Percentiles rank a stretch among this genome's conserved stretches.
phyloP scores from a whole-genome alignment of 2,797 vertebrate genomes.

The Florisuga fusca region DNA sequence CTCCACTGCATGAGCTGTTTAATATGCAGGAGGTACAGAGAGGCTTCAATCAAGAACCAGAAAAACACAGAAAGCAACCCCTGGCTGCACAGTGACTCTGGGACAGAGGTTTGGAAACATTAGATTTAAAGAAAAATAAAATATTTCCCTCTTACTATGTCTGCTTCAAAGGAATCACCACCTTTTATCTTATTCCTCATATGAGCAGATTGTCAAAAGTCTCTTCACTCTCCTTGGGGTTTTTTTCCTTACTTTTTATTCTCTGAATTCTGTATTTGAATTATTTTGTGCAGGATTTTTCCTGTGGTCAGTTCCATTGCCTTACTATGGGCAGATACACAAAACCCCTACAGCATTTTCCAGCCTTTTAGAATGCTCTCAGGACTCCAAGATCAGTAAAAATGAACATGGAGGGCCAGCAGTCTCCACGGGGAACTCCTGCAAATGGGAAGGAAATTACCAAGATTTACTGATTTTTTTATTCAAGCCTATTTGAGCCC shows the following conservation, averaged over 20 bases:
- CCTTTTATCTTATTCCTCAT: not conserved
- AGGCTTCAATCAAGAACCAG: not conserved
- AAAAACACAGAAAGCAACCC: not conserved
- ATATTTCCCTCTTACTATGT: not conserved
- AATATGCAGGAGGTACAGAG: not conserved
- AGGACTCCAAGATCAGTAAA: fast-evolving
- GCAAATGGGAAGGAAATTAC: not conserved
- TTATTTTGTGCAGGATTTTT: not conserved
- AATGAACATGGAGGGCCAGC: fast-evolving
- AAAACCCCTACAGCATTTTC: not conserved
- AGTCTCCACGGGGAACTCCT: not conserved
- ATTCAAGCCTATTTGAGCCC: not conserved
- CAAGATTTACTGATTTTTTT: not conserved
- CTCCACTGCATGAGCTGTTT: not conserved
- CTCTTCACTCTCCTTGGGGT: not conserved
- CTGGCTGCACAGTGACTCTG: not conserved
- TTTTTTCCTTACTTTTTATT: too few species aligned
- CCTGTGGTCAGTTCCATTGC: not conserved
- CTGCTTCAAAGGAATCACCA: not conserved
- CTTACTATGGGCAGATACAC: fast-evolving
- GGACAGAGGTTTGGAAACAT: not conserved
- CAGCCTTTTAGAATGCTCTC: fast-evolving
- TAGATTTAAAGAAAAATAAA: not conserved
- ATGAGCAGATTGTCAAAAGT: fast-evolving
- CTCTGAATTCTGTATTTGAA: fast-evolving